A percentile compares a stretch with the other conserved stretches of the same genome.
Conservation (phyloP, 2,797 vertebrate species). For the Lacerta viridis region DNA sequence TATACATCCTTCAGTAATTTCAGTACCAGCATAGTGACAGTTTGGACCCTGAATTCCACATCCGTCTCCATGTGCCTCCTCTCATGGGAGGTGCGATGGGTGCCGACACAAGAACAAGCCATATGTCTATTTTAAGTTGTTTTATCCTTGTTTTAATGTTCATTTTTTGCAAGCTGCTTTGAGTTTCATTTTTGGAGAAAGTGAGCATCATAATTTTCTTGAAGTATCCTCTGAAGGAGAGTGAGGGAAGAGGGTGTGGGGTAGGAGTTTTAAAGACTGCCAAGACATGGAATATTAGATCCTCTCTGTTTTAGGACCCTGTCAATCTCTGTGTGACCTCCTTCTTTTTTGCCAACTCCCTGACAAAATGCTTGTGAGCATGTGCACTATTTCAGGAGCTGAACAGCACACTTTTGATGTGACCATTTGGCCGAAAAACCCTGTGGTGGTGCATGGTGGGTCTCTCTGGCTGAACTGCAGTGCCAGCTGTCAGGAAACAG, state of each 20-base stretch:
- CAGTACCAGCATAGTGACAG: not conserved
- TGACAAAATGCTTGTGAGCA: conserved; percentile 50
- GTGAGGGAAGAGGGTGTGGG: not conserved
- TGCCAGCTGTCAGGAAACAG: conserved; percentile 72
- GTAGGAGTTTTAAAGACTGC: not conserved
- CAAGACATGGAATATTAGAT: not conserved
- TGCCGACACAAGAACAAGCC: too few species aligned
- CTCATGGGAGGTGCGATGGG: too few species aligned
- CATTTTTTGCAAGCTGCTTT: too few species aligned
- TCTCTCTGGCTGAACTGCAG: conserved; percentile 77
- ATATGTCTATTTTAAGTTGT: too few species aligned
- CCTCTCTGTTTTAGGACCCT: not conserved
- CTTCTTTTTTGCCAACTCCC: not conserved
- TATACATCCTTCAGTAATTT: not conserved
- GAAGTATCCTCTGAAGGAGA: not conserved
- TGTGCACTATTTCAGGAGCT: conserved; percentile 50
- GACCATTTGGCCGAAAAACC: conserved; percentile 69
- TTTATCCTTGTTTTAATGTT: too few species aligned
- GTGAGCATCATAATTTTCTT: not conserved
- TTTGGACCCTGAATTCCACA: not conserved
- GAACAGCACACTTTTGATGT: conserved; percentile 71
- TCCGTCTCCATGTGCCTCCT: too few species aligned
- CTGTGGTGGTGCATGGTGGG: conserved; percentile 73
- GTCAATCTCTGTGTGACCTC: not conserved
- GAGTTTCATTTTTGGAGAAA: too few species aligned